A percentile compares a stretch with the other conserved stretches of the same genome.
Conservation (phyloP, 2,888 invertebrate genomes). For the Orthosia cruda region DNA sequence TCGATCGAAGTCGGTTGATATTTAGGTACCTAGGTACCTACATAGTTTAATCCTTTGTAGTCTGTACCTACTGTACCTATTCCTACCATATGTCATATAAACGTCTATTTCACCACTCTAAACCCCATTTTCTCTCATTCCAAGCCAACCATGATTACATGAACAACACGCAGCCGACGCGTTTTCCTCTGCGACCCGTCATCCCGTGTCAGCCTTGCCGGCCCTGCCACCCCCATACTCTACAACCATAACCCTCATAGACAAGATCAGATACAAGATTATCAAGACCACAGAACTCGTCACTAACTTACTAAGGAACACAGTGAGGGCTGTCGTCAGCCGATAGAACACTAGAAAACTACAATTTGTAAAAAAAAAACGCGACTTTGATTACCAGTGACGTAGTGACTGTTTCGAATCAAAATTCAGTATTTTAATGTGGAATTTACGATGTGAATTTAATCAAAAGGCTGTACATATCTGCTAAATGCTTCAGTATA, state of each 20-base stretch:
- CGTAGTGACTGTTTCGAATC: conserved; percentile 23
- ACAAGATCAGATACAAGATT: conserved; percentile 89
- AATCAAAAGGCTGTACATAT: conserved; percentile 33
- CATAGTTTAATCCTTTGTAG: too few relatives aligned
- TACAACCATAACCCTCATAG: conserved; percentile 88
- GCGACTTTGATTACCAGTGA: conserved; percentile 10
- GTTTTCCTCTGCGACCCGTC: conserved; percentile 77
- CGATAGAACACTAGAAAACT: conserved; percentile 64
- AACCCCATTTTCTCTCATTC: conserved; percentile 48
- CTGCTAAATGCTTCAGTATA: conserved; percentile 8
- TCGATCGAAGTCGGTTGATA: too few relatives aligned
- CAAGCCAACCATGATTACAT: conserved; percentile 83
- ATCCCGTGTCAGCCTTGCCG: conserved; percentile 76
- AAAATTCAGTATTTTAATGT: conserved; percentile 22
- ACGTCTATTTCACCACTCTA: not conserved
- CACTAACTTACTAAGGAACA: conserved; percentile 87
- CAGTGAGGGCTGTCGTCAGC: conserved; percentile 88
- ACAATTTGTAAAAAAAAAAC: conserved; percentile 9
- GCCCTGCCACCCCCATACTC: conserved; percentile 73
- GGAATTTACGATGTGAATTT: conserved; percentile 21
- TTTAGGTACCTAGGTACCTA: too few relatives aligned
- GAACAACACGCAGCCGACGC: conserved; percentile 80
- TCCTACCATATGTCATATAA: not conserved
- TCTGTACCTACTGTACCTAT: too few relatives aligned
- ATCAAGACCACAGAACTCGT: conserved; percentile 89